phyloP scores from a whole-genome alignment of 2,113 vertebrate species.

The Ailuropoda melanoleuca region DNA sequence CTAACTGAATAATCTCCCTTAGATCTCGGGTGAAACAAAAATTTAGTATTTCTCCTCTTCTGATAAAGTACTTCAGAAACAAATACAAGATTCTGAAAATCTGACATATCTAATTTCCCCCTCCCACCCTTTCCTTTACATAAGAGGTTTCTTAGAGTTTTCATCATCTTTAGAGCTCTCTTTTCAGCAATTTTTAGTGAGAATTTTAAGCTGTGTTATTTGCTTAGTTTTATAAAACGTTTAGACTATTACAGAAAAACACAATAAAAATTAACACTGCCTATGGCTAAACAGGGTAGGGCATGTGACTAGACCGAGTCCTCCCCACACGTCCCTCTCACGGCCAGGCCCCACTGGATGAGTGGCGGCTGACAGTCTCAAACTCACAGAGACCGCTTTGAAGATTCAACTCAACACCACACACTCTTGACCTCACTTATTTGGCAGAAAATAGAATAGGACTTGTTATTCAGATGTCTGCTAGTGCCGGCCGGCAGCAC shows the following conservation, averaged over 20 bases:
- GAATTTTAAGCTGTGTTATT: neutral
- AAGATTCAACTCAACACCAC: neutral
- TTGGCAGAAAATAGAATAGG: neutral
- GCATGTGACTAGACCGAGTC: neutral
- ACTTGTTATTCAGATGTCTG: neutral
- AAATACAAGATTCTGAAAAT: neutral
- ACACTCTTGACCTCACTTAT: neutral
- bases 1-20: neutral
- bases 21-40: constrained; percentile 16
- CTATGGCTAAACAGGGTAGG: neutral
- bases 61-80: neutral
- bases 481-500: neutral
- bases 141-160: neutral
- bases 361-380: neutral
- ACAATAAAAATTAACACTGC: neutral
- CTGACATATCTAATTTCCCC: neutral
- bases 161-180: neutral
- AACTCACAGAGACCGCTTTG: neutral
- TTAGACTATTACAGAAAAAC: neutral
- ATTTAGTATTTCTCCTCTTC: neutral
- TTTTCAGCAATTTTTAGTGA: neutral
- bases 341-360: neutral
- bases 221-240: neutral
- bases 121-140: neutral
- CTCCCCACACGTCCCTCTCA: neutral